These are phyloP conservation scores for Pocillopora meandrina DNA, from an alignment of 92 coral and sea anemone species.

Conservation along the genomic window DNA sequence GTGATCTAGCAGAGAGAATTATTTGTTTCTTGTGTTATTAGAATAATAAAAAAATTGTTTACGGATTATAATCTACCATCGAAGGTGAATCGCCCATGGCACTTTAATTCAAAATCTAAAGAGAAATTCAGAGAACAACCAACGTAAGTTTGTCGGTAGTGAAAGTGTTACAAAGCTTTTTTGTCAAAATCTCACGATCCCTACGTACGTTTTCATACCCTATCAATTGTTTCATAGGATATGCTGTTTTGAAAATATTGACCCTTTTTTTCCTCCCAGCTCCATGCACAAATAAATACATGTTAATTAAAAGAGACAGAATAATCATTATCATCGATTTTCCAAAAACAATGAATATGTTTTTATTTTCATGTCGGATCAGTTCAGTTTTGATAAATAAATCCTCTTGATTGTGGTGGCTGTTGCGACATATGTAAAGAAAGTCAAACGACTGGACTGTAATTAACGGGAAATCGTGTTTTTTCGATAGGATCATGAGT, in stretches of 20 bases:
- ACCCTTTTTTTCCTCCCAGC: not conserved
- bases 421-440: not conserved
- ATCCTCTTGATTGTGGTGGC: not conserved
- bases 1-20: not conserved
- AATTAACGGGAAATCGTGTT: not conserved
- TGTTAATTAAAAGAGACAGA: not conserved
- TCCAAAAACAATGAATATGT: not conserved
- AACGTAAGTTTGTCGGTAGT: not conserved
- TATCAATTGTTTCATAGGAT: not conserved
- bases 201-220: too few species aligned
- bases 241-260: not conserved
- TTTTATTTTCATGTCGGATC: not conserved
- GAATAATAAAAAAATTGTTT: not conserved
- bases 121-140: not conserved
- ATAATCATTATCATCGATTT: not conserved
- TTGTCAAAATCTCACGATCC: not conserved
- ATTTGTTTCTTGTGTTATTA: not conserved
- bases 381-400: not conserved
- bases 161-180: not conserved
- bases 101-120: not conserved
- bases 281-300: not conserved
- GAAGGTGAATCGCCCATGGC: not conserved
- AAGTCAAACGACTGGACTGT: slow-evolving; percentile 1
- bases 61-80: not conserved
- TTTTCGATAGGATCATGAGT: not conserved